Conservation (phyloP, 35 echinoderm and acorn worm species). For the Eucidaris tribuloides region DNA sequence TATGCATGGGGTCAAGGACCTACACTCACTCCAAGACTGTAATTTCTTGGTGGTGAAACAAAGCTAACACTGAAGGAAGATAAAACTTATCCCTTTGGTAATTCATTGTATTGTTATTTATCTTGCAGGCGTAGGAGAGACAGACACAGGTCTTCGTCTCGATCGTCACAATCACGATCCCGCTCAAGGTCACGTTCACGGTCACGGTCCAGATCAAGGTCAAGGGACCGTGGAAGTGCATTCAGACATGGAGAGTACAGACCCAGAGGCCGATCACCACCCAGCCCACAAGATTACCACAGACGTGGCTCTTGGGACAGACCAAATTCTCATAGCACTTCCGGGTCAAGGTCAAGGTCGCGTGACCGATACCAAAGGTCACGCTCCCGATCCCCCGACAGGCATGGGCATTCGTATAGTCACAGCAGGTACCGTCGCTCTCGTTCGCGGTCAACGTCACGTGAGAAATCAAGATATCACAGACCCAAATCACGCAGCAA, state of each 20-base stretch:
- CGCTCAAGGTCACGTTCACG: conserved; percentile 24
- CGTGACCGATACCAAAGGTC: conserved; percentile 24
- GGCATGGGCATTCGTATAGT: not conserved
- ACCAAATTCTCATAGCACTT: conserved; percentile 17
- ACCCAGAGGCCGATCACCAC: not conserved
- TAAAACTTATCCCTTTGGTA: not conserved
- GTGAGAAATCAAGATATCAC: conserved; percentile 30
- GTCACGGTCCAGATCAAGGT: conserved; percentile 27
- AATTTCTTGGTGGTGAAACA: not conserved
- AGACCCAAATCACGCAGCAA: not conserved
- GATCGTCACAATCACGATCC: conserved; percentile 58
- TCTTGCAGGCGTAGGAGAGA: conserved; percentile 1
- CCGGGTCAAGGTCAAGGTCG: conserved; percentile 58
- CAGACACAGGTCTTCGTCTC: conserved; percentile 16
- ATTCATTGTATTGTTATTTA: not conserved
- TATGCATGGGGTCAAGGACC: not conserved
- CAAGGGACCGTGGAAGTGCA: not conserved
- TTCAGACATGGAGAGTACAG: not conserved
- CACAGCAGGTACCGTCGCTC: conserved; percentile 14
- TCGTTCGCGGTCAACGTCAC: conserved; percentile 30
- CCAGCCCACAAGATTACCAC: not conserved
- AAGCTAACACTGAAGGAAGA: no score
- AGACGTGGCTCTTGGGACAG: not conserved
- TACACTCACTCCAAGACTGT: not conserved
- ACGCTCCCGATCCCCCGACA: conserved; percentile 30